phyloP scores from a whole-genome alignment of 2,888 invertebrate genomes.

The Lepidocyrtinus sp. region DNA sequence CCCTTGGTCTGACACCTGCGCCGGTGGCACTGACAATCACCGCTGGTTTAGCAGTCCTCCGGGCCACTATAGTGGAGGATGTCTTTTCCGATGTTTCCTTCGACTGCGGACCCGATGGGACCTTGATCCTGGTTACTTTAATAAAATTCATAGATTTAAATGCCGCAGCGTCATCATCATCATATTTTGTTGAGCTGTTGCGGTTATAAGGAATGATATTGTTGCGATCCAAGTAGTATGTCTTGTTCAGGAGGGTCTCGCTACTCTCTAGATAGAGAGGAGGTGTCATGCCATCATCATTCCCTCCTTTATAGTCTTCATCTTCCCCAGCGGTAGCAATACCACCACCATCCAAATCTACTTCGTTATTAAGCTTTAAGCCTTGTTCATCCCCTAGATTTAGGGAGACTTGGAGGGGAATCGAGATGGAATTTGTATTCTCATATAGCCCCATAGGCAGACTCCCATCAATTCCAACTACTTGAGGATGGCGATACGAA shows the following conservation, averaged over 20 bases:
- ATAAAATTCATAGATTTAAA: constrained; percentile 55
- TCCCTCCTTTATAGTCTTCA: background rate
- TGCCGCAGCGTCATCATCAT: constrained; percentile 27
- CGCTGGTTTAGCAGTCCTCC: constrained; percentile 36
- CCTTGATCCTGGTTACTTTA: constrained; percentile 58
- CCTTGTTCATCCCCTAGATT: background rate
- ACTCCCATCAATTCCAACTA: too few species aligned
- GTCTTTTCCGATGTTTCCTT: constrained; percentile 38
- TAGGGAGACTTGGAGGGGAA: background rate
- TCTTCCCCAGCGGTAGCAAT: constrained; percentile 12
- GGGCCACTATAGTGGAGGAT: constrained; percentile 27
- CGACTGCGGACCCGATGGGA: constrained; percentile 14
- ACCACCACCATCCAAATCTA: too few species aligned
- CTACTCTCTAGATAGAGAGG: constrained; percentile 45
- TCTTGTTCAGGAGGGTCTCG: constrained; percentile 50
- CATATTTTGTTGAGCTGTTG: background rate
- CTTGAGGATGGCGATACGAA: too few species aligned
- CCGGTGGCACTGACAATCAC: constrained; percentile 35
- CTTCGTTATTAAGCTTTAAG: background rate
- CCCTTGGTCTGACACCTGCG: constrained; percentile 36
- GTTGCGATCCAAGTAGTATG: constrained; percentile 49
- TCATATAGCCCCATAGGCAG: too few species aligned
- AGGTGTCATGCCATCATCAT: too few species aligned
- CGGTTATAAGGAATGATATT: background rate
- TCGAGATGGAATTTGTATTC: background rate